Base-by-base conservation (phyloP, 2,113 vertebrate genomes). In the Ascaphus truei region DNA sequence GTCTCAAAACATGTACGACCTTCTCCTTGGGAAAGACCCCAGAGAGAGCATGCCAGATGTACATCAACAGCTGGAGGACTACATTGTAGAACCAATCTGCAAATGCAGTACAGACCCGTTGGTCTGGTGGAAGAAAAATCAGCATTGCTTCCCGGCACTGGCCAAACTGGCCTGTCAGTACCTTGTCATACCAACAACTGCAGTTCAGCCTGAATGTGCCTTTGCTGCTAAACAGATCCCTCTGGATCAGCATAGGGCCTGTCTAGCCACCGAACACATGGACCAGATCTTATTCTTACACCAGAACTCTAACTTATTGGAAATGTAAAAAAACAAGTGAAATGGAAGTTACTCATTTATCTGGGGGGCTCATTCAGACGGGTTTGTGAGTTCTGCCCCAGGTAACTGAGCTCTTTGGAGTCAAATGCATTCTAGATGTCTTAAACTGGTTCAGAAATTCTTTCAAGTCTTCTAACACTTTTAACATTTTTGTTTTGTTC, bases 21-120 rank as follows among this genome's bases (percentile, higher is more conserved):
- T 89, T 63, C 77, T 89, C 10, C 5, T 87, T 18, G 87, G 87
- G 1, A 83, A 81, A 69, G 87, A 87, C 31, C 87, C 87, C 0
- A 82, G 81, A 0, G 85, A 85, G 60, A 77, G 72, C 15, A 79
- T 83, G 83, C 85, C 87, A 0, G 84, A 87, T 71, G 82, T 86
- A 27, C 87, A 85, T 31, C 85, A 79, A 53, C 85, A 87, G 25
- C 72, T 87, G 72, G 87, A 87, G 25, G 83, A 85, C 50, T 87
- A 87, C 62, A 80, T 87, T 0, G 82, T 85, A 2, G 87, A 89
- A 34, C 87, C 87, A 0, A 74, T 89, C 7, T 87, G 84, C 65
- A 84, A 79, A 34, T 83, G 87, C 1, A 83, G 80, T 76, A 75
- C 83, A 2, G 69, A 83, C 13, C 87, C 87, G 0, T 61, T 89